Evolutionary conservation across 2,113 vertebrate genomes (phyloP).

Genomic region (Siphamia tubifer): DNA sequence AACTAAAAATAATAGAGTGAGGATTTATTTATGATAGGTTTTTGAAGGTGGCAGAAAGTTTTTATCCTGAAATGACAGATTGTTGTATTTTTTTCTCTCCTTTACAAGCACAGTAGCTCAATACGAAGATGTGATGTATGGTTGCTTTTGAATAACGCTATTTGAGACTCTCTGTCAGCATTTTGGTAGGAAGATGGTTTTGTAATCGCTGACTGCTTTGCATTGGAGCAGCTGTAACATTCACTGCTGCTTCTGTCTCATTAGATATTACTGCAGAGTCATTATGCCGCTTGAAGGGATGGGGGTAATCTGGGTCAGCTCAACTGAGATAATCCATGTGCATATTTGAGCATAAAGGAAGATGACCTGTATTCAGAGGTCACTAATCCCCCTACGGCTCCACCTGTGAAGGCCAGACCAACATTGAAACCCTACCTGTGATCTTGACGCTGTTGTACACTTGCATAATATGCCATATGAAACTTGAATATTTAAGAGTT

Average conservation of each 20-base stretch:
- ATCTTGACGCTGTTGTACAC: no score
- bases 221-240: neutral
- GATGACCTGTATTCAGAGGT: constrained; percentile 21
- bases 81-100: constrained; percentile 1
- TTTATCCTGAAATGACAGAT: constrained; percentile 16
- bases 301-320: neutral
- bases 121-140: neutral
- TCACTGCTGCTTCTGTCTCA: neutral
- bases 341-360: neutral
- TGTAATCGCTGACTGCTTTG: neutral
- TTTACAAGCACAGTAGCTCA: neutral
- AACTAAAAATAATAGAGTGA: constrained; percentile 5
- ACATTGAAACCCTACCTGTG: neutral
- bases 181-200: neutral
- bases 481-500: no score
- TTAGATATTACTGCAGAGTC: constrained; percentile 25
- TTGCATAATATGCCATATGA: no score
- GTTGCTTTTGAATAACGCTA: neutral
- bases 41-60: neutral
- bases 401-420: neutral
- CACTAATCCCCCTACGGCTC: constrained; percentile 1
- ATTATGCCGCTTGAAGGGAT: constrained; percentile 8
- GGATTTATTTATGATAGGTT: constrained; percentile 23
- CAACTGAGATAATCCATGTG: constrained; percentile 36
- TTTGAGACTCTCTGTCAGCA: no score